Base-by-base conservation (phyloP, 2,113 vertebrate species). In the Scophthalmus maximus region DNA sequence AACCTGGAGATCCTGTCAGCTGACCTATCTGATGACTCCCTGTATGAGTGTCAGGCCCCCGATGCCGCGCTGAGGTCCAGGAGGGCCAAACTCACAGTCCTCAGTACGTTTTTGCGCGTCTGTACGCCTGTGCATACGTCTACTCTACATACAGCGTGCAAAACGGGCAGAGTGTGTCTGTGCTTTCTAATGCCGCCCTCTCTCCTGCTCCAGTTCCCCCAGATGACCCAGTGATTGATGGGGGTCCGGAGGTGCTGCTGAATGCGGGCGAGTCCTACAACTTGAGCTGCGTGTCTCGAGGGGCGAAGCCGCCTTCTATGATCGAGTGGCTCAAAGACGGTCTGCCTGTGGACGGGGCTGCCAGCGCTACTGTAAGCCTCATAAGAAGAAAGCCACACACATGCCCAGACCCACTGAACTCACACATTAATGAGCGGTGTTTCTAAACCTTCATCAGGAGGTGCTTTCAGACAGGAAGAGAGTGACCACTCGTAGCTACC, bases 41-140 rank as follows among this genome's bases (percentile, higher is more conserved):
- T 93, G 0, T 98, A 98, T 0, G 97, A 98, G 89, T 98, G 97
- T 88, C 97, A 98, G 91, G 97, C 97, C 69, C 97, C 97, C 0
- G 97, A 98, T 66, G 96, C 95, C 0, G 97, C 97, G 7, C 93
- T 98, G 86, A 94, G 97, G 22, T 98, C 97, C 7, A 93, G 96
- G 50, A 89, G 94, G 6, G 97, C 97, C 68, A 95, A 93, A 67
- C 95, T 98, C 91, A 98, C 95, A 6, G 96, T 98, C 61, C 96
- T 98, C 87, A 97, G 95, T 88, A 86, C 11, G 89, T 89, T 8
- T 63, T 18, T 49, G 18, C 2, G 7, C 11, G 89, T 89, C 6
- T 63, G 20, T 49, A 9, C 2, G 7, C 36, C 17, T 6, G 5
- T 40, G 12, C 6, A 3, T n/a, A 9, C 29, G 6, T 53, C 26